Conservation (phyloP, 2,888 invertebrate species). For the Drosophila kokeensis region DNA sequence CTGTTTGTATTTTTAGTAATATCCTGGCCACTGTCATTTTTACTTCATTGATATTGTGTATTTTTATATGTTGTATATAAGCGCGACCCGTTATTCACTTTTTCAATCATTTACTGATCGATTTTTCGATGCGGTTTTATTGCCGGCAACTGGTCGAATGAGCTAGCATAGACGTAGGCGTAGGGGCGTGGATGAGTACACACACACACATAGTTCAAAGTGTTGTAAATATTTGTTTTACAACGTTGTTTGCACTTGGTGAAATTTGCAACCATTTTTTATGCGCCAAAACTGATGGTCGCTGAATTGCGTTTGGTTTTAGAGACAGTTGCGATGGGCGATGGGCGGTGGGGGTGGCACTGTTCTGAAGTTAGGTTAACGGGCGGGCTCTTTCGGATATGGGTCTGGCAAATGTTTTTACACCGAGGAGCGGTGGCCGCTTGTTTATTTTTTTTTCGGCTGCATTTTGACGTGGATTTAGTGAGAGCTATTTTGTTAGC, state of each 20-base stretch:
- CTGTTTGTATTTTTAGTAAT: slow-evolving; percentile 59
- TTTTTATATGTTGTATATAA: slow-evolving; percentile 10
- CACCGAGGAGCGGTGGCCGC: slow-evolving; percentile 12
- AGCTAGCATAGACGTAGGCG: slow-evolving; percentile 23
- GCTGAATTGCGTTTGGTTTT: slow-evolving; percentile 34
- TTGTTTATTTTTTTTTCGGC: slow-evolving; percentile 61
- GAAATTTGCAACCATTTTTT: slow-evolving; percentile 73
- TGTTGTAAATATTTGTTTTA: slow-evolving; percentile 76
- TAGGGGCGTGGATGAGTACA: slow-evolving; percentile 15
- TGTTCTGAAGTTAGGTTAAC: neutral
- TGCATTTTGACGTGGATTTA: slow-evolving; percentile 71
- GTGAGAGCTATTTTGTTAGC: slow-evolving; percentile 73
- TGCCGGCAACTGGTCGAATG: slow-evolving; percentile 45
- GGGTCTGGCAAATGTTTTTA: slow-evolving; percentile 36
- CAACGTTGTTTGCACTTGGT: slow-evolving; percentile 73
- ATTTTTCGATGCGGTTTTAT: slow-evolving; percentile 62
- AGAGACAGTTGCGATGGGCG: neutral
- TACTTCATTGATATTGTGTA: slow-evolving; percentile 9
- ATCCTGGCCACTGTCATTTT: slow-evolving; percentile 50
- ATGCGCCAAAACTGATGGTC: slow-evolving; percentile 44
- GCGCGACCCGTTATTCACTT: slow-evolving; percentile 48
- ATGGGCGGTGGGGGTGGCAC: neutral
- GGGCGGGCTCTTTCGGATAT: slow-evolving; percentile 19
- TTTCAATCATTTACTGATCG: slow-evolving; percentile 68
- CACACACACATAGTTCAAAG: slow-evolving; percentile 59